Evolutionary conservation across 2,797 vertebrate genomes (phyloP).

Genomic region (Neoniphon sammara): DNA sequence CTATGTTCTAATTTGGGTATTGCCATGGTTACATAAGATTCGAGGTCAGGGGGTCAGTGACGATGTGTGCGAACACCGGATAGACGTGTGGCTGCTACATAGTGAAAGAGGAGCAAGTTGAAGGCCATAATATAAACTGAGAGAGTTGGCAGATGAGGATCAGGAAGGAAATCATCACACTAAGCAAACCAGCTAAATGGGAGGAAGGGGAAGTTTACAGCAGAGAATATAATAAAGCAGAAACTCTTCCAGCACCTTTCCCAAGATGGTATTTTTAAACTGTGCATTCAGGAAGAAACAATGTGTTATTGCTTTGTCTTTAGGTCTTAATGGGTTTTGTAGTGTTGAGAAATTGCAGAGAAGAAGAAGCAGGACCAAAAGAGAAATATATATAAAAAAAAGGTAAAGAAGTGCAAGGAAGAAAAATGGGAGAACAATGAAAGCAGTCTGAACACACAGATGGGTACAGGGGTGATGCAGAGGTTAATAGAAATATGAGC

Average conservation of each 20-base stretch:
- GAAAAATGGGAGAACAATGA: constrained; percentile 19
- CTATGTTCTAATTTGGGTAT: constrained; percentile 80
- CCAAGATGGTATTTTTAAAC: constrained; percentile 54
- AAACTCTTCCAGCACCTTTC: constrained; percentile 45
- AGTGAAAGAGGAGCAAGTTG: constrained; percentile 25
- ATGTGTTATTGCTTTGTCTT: constrained; percentile 9
- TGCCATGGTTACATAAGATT: constrained; percentile 82
- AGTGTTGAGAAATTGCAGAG: constrained; percentile 8
- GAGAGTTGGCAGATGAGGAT: constrained; percentile 56
- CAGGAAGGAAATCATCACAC: constrained; percentile 61
- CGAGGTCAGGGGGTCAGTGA: constrained; percentile 80
- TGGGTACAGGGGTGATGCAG: constrained; percentile 17
- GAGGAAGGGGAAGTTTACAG: constrained; percentile 75
- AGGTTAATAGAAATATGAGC: constrained; percentile 5
- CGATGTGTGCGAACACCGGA: constrained; percentile 58
- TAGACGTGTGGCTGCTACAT: constrained; percentile 60
- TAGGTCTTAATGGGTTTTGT: background rate
- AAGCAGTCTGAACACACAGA: constrained; percentile 5
- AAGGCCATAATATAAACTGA: constrained; percentile 47
- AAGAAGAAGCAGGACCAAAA: constrained; percentile 1
- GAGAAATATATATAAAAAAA: constrained; percentile 10
- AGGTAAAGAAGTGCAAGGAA: background rate
- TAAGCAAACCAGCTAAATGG: constrained; percentile 46
- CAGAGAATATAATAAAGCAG: constrained; percentile 48
- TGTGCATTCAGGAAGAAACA: constrained; percentile 32